A percentile compares a stretch with the other conserved stretches of the same genome.
Evolutionary conservation across 2,888 invertebrate genomes (phyloP).

Genomic region (Phymatocera aterrima): DNA sequence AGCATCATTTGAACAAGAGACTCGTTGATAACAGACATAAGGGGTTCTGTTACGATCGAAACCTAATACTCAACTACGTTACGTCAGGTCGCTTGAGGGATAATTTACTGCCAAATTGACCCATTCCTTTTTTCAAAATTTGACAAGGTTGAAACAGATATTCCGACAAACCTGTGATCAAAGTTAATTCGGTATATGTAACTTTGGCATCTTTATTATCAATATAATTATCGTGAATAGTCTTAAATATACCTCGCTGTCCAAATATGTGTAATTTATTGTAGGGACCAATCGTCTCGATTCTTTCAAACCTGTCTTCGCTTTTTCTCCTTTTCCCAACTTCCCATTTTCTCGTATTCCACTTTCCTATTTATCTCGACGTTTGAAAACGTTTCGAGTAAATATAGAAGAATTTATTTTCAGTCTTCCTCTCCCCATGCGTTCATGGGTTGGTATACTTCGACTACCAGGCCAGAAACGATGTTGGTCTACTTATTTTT

Average conservation of each 20-base stretch:
- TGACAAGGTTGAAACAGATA: neutral
- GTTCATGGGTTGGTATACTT: neutral
- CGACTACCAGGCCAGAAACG: neutral
- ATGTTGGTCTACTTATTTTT: neutral
- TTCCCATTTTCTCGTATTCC: too few relatives aligned
- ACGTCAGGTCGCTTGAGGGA: neutral
- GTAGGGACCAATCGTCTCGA: too few relatives aligned
- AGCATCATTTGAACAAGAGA: conserved; percentile 6
- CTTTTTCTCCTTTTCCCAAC: too few relatives aligned
- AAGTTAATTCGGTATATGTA: too few relatives aligned
- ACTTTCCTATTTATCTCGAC: too few relatives aligned
- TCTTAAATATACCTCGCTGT: too few relatives aligned
- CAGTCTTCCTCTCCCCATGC: neutral
- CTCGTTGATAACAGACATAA: conserved; percentile 11
- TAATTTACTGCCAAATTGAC: neutral
- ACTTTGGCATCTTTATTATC: too few relatives aligned
- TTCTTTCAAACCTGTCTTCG: too few relatives aligned
- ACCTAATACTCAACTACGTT: neutral
- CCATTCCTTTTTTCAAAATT: neutral
- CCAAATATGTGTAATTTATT: too few relatives aligned
- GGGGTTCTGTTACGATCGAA: conserved; percentile 19
- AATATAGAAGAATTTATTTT: conserved; percentile 38
- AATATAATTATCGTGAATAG: too few relatives aligned
- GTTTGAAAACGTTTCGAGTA: conserved; percentile 20
- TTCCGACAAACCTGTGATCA: neutral